Percentiles rank a stretch among this genome's conserved stretches.
Evolutionary conservation across 1,140 invertebrate species (phyloP).

Genomic region (Trinorchestia longiramus): DNA sequence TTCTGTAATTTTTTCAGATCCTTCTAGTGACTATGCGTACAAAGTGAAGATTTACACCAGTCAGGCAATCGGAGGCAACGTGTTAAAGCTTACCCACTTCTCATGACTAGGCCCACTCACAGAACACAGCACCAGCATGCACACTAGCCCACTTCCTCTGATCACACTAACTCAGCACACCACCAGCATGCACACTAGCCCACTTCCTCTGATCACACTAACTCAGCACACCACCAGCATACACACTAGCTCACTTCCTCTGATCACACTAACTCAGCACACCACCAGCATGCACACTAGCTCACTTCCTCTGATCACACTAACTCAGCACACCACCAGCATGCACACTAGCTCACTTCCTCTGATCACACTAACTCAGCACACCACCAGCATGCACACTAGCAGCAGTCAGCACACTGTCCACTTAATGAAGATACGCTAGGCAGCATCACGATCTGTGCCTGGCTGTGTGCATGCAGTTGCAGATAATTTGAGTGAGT

Average conservation of each 20-base stretch:
- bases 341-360: background rate
- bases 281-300: too few species aligned
- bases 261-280: background rate
- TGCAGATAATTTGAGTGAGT: background rate
- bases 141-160: background rate
- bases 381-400: too few species aligned
- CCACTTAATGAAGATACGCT: background rate
- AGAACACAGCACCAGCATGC: background rate
- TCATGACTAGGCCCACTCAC: background rate
- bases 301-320: background rate
- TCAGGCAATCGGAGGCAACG: too few species aligned
- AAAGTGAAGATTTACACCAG: too few species aligned
- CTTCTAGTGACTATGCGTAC: too few species aligned
- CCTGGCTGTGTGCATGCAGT: background rate
- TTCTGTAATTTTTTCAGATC: too few species aligned
- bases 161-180: background rate
- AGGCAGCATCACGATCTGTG: background rate
- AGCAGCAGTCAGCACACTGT: too few species aligned
- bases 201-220: background rate
- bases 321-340: background rate
- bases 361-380: background rate
- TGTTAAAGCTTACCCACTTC: too few species aligned
- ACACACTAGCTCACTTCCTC: background rate
- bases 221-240: background rate
- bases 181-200: too few species aligned